Evolutionary conservation across 2,888 invertebrate genomes (phyloP).

Genomic region (Ochropacha duplaris): DNA sequence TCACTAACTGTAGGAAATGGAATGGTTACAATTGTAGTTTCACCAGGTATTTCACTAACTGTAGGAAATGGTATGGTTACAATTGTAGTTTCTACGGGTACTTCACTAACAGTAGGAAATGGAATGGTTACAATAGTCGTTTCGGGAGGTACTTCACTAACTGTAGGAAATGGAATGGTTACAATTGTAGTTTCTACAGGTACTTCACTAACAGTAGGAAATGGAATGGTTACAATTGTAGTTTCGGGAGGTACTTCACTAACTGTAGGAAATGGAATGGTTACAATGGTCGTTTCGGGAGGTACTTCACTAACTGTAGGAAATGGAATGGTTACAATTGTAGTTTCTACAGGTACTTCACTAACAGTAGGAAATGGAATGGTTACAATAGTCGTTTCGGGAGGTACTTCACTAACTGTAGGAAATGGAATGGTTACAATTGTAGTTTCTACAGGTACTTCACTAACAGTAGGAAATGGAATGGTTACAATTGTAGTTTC

Average conservation of each 20-base stretch:
- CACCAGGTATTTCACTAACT: conserved; percentile 3
- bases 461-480: conserved; percentile 7
- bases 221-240: conserved; percentile 1
- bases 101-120: conserved; percentile 8
- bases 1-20: background rate
- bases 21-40: conserved; percentile 5
- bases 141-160: background rate
- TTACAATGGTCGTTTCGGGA: conserved; percentile 2
- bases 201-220: conserved; percentile 1
- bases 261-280: conserved; percentile 4
- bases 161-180: conserved; percentile 5
- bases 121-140: conserved; percentile 9
- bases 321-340: conserved; percentile 3
- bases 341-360: background rate
- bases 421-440: conserved; percentile 3
- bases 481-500: conserved; percentile 9
- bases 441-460: conserved; percentile 5
- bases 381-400: background rate
- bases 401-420: background rate
- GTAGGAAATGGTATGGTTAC: conserved; percentile 11
- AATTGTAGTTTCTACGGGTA: background rate
- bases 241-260: background rate
- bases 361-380: background rate
- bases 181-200: conserved; percentile 2
- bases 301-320: conserved; percentile 1